Percentiles rank a stretch among this genome's conserved stretches.
Conservation (phyloP, 2,888 invertebrate genomes). For the Ichneumon xanthorius region DNA sequence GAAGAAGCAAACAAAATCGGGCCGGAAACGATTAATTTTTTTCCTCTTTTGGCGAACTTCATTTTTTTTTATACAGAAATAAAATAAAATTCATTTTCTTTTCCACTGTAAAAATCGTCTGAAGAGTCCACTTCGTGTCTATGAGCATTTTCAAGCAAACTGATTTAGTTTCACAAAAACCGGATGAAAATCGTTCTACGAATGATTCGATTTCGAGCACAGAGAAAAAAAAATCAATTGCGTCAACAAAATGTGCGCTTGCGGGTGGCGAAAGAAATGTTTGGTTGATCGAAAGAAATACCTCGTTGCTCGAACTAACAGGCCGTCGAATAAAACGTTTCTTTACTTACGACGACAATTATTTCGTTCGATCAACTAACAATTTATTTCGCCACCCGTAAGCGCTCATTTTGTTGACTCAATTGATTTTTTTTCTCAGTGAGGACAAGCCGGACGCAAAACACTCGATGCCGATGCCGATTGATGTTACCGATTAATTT, state of each 20-base stretch:
- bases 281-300: too few relatives aligned
- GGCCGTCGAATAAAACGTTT: too few relatives aligned
- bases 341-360: too few relatives aligned
- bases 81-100: too few relatives aligned
- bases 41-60: not conserved
- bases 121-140: not conserved
- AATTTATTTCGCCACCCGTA: too few relatives aligned
- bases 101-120: not conserved
- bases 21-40: not conserved
- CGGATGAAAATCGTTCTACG: not conserved
- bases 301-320: too few relatives aligned
- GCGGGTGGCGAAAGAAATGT: too few relatives aligned
- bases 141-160: not conserved
- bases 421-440: too few relatives aligned
- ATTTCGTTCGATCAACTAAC: too few relatives aligned
- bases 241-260: too few relatives aligned
- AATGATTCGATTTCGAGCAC: not conserved
- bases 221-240: too few relatives aligned
- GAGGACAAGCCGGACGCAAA: not conserved
- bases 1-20: constrained; percentile 21
- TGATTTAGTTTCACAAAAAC: not conserved
- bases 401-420: too few relatives aligned
- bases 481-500: constrained; percentile 12
- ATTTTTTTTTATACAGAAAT: not conserved
- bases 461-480: constrained; percentile 12